Conservation (phyloP, 2,888 invertebrate species). For the Dioctria rufipes region DNA sequence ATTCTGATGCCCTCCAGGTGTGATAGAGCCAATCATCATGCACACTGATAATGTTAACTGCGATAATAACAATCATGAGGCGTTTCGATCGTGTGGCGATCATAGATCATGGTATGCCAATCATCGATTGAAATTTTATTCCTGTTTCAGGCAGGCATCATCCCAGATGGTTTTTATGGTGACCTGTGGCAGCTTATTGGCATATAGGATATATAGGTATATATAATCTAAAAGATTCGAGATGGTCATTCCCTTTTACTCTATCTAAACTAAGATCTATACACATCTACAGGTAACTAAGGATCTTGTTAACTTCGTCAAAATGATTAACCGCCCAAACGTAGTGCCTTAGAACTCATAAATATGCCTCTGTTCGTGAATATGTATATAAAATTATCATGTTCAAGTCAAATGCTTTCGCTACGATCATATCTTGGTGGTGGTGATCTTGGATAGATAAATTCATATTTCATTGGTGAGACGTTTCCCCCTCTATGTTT, state of each 20-base stretch:
- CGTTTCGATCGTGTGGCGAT: slow-evolving; percentile 45
- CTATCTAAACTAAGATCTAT: not conserved
- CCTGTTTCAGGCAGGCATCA: not conserved
- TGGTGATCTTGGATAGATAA: not conserved
- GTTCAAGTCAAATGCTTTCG: not conserved
- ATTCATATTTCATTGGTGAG: not conserved
- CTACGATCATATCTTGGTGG: not conserved
- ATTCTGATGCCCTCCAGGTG: slow-evolving; percentile 39
- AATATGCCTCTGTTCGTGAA: slow-evolving; percentile 16
- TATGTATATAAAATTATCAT: slow-evolving; percentile 22
- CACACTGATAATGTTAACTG: slow-evolving; percentile 35
- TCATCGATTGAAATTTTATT: slow-evolving; percentile 37
- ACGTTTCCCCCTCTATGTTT: not conserved
- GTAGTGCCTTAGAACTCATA: slow-evolving; percentile 23
- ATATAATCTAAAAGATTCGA: slow-evolving; percentile 36
- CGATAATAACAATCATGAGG: slow-evolving; percentile 30
- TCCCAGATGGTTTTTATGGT: slow-evolving; percentile 29
- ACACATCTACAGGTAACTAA: not conserved
- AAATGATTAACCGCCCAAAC: slow-evolving; percentile 28
- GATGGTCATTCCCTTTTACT: slow-evolving; percentile 19
- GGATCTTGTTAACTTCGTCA: slow-evolving; percentile 43
- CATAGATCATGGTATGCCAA: slow-evolving; percentile 44
- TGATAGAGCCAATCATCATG: slow-evolving; percentile 41
- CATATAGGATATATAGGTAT: not conserved
- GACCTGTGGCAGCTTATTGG: slow-evolving; percentile 33